Evolutionary conservation across 2,113 vertebrate genomes (phyloP).

Genomic region (Edolisoma coerulescens): DNA sequence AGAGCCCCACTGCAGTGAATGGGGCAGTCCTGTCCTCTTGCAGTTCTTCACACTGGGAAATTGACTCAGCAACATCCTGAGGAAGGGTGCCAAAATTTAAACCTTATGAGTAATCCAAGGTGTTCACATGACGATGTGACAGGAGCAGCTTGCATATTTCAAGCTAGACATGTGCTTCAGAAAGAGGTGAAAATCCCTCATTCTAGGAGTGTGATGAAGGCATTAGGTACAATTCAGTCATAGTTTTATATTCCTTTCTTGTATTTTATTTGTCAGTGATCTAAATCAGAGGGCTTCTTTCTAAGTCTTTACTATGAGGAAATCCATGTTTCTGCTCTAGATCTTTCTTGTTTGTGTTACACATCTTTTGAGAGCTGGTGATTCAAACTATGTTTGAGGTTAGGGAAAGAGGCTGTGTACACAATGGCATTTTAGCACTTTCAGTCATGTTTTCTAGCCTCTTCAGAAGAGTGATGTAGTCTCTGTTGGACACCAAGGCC

Average conservation of each 20-base stretch:
- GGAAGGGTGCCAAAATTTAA: not conserved
- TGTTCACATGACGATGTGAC: not conserved
- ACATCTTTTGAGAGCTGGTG: not conserved
- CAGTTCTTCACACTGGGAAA: not conserved
- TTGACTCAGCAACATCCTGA: not conserved
- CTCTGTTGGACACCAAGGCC: not conserved
- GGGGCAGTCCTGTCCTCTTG: not conserved
- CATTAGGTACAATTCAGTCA: not conserved
- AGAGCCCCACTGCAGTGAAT: not conserved
- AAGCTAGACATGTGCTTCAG: not conserved
- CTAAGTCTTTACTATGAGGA: not conserved
- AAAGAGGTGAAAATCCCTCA: not conserved
- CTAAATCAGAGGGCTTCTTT: not conserved
- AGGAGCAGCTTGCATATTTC: not conserved
- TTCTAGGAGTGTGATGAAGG: not conserved
- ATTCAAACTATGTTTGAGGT: not conserved
- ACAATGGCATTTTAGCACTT: slow-evolving; percentile 18
- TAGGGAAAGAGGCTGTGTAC: not conserved
- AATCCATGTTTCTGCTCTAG: not conserved
- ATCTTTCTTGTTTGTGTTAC: not conserved
- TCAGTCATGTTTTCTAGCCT: not conserved
- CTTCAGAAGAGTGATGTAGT: slow-evolving; percentile 1
- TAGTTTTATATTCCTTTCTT: not conserved
- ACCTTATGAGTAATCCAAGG: not conserved
- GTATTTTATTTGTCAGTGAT: not conserved